These are phyloP conservation scores for Semotilus atromaculatus DNA, from an alignment of 2,797 vertebrate genomes.

Conservation along the genomic window DNA sequence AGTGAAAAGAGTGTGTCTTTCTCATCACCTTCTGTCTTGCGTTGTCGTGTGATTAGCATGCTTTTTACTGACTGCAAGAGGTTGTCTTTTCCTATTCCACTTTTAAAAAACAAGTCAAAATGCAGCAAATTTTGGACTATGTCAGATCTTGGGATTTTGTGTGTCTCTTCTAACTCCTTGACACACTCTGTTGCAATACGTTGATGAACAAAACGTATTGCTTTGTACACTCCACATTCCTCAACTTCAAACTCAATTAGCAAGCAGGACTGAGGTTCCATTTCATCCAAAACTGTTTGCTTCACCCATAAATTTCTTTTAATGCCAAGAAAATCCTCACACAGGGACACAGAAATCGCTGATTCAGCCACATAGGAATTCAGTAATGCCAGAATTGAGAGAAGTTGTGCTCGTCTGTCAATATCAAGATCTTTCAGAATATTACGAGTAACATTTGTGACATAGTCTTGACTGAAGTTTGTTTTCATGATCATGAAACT, in stretches of 20 bases:
- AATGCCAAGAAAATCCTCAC: slow-evolving; percentile 73
- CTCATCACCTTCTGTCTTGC: slow-evolving; percentile 68
- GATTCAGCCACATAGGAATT: slow-evolving; percentile 68
- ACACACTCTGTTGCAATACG: slow-evolving; percentile 75
- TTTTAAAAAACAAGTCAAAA: no score
- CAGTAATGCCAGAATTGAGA: slow-evolving; percentile 77
- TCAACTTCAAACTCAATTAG: slow-evolving; percentile 69
- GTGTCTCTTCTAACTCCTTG: slow-evolving; percentile 70
- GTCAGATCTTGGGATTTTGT: slow-evolving; percentile 59
- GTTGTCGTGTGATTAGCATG: slow-evolving; percentile 78
- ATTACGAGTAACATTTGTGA: no score
- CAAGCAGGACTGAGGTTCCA: slow-evolving; percentile 76
- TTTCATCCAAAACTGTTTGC: slow-evolving; percentile 72
- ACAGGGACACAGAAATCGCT: no score
- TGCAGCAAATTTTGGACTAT: no score
- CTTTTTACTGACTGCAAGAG: no score
- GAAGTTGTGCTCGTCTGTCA: slow-evolving; percentile 67
- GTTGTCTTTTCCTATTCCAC: no score
- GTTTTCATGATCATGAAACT: slow-evolving; percentile 88
- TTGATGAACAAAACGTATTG: slow-evolving; percentile 74
- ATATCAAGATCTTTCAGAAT: no score
- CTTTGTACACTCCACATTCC: slow-evolving; percentile 66
- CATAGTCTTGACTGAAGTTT: no score
- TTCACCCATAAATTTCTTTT: slow-evolving; percentile 47
- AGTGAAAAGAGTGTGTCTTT: slow-evolving; percentile 78